Evolutionary conservation across 2,113 vertebrate species (phyloP), one percentile per base, ranked within the genome.

Genomic region (Murina feae): DNA sequence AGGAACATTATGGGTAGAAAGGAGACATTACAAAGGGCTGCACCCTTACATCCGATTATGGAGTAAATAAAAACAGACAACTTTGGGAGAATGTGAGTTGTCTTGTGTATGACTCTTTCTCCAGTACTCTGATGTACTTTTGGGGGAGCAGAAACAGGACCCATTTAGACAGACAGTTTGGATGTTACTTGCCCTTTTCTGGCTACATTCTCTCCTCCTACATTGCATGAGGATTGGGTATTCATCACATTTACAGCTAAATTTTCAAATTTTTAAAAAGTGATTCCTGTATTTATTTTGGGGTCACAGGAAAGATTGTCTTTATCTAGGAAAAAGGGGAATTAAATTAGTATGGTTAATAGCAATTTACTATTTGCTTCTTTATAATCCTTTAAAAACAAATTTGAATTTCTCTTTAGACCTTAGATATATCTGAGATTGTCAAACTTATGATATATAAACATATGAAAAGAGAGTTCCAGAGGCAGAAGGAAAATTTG

Each of bases 361-460:
- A 86, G 18, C 28, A 89, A 60, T 42, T 84, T 75, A 78, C 11
- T 37, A 35, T 69, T 85, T 89, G 90, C 10, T 16, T 82, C 25
- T 94, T 28, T 11, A 65, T 63, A 79, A 28, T 69, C 23, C 12
- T 60, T 66, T 55, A 47, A 94, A 90, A 79, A 53, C 37, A 16
- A 78, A 86, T 74, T 80, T 91, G 6, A 20, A 79, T 91, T 94
- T 96, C 20, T 78, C 4, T 72, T 18, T 74, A 86, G 42, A 65
- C 23, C 37, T 63, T 55, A 93, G 37, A 20, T 35, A 42, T 65
- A 53, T 44, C 20, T 69, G 37, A 74, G 30, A 86, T 30, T 74
- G 32, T 89, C 47, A 79, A 83, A 89, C 12, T 58, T 32, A 78
- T 83, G 55, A 69, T 4, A 86, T 4, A 86, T 42, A 86, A 91